A percentile compares a stretch with the other conserved stretches of the same genome.
Conservation (phyloP, 37 sponge, comb jelly and placozoan species). For the Spongilla lacustris region DNA sequence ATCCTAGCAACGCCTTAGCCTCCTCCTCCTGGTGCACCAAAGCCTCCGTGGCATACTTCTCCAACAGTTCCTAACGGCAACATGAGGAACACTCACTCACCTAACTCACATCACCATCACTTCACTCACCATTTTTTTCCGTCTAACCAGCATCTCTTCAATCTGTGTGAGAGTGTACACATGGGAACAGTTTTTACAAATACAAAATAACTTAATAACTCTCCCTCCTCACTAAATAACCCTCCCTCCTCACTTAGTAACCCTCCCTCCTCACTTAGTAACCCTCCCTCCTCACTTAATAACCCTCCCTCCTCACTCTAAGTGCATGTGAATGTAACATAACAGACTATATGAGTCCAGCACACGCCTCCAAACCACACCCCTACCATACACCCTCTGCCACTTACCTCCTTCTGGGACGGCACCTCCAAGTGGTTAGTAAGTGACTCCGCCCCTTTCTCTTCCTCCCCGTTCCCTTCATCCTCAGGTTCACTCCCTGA, state of each 20-base stretch:
- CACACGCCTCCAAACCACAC: background rate
- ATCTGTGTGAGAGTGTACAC: background rate
- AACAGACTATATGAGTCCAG: no score
- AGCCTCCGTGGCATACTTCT: constrained; percentile 91
- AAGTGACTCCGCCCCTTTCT: constrained; percentile 34
- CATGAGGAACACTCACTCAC: background rate
- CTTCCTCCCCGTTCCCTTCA: constrained; percentile 55
- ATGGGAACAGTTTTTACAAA: no score
- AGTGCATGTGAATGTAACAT: background rate
- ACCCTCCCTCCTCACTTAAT: no score
- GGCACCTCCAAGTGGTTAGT: constrained; percentile 71
- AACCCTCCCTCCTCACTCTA: no score
- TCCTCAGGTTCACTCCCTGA: background rate
- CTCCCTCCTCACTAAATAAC: no score
- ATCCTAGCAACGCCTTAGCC: constrained; percentile 92
- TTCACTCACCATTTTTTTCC: constrained; percentile 84
- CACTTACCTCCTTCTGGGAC: constrained; percentile 86
- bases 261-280: no score
- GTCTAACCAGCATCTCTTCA: constrained; percentile 84
- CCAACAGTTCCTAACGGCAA: constrained; percentile 79
- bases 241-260: no score
- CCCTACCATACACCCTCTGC: background rate
- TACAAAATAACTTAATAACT: no score
- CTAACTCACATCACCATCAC: background rate
- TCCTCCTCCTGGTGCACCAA: constrained; percentile 81